phyloP scores from a whole-genome alignment of 37 sponge, comb jelly and placozoan genomes.

The Spongilla lacustris region DNA sequence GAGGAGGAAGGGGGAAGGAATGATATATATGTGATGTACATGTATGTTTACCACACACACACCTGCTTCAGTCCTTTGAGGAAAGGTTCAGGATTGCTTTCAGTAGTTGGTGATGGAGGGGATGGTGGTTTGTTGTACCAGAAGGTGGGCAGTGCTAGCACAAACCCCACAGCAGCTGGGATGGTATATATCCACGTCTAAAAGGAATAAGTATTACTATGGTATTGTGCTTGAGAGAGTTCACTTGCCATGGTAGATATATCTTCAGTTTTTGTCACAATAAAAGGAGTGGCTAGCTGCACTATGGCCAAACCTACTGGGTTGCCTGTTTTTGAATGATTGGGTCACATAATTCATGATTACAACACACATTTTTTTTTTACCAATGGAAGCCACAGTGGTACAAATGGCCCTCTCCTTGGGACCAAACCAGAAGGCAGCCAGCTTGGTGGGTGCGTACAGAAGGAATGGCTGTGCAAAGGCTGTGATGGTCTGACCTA shows the following conservation, averaged over 20 bases:
- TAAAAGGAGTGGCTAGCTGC: constrained; percentile 53
- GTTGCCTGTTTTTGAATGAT: constrained; percentile 67
- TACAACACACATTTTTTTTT: background rate
- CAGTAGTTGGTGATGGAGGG: constrained; percentile 76
- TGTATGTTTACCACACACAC: background rate
- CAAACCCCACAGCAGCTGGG: constrained; percentile 51
- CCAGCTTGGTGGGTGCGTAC: constrained; percentile 75
- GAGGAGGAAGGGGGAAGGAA: background rate
- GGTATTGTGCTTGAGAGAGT: too few species aligned
- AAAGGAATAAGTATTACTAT: too few species aligned
- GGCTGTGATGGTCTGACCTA: constrained; percentile 62
- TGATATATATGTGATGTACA: too few species aligned
- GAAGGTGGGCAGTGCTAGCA: constrained; percentile 44
- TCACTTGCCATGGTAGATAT: constrained; percentile 53
- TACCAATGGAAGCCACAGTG: constrained; percentile 46
- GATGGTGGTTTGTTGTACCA: constrained; percentile 64
- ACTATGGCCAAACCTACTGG: constrained; percentile 80
- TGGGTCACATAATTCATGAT: background rate
- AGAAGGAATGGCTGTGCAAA: constrained; percentile 77
- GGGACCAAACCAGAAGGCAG: constrained; percentile 72
- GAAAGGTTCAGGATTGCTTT: constrained; percentile 43
- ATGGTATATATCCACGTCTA: constrained; percentile 61
- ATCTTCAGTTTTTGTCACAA: constrained; percentile 40
- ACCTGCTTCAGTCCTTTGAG: constrained; percentile 67
- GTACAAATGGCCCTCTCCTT: constrained; percentile 55